Evolutionary conservation across 2,888 invertebrate species (phyloP).

Genomic region (Megaustenia siamemsis): DNA sequence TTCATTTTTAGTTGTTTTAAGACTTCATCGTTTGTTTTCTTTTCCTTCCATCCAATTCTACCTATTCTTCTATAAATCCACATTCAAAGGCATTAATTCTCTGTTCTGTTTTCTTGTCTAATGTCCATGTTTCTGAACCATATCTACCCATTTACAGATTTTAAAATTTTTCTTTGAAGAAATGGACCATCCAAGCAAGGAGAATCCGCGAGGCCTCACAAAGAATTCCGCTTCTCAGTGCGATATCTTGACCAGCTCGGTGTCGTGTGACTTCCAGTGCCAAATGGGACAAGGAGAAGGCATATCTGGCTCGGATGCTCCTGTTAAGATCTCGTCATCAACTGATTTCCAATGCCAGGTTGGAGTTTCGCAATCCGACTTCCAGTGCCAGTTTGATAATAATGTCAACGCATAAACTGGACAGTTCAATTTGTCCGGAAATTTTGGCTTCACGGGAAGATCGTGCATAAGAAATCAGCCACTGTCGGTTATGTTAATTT

Average conservation of each 20-base stretch:
- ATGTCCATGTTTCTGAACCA: no score
- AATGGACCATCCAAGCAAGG: background rate
- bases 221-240: conserved; percentile 39
- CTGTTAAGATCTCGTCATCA: conserved; percentile 7
- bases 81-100: no score
- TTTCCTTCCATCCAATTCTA: no score
- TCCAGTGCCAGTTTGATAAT: conserved; percentile 33
- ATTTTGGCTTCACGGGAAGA: no score
- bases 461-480: no score
- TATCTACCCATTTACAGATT: no score
- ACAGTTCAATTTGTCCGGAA: background rate
- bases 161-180: background rate
- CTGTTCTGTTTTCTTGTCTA: no score
- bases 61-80: no score
- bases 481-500: no score
- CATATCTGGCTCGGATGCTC: background rate
- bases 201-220: background rate
- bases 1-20: no score
- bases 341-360: conserved; percentile 45
- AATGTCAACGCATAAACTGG: background rate
- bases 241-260: conserved; percentile 6
- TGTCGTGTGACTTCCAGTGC: conserved; percentile 41
- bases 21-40: no score
- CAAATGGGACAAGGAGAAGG: background rate
- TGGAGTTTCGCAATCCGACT: conserved; percentile 23